Evolutionary conservation across 2,888 invertebrate species (phyloP).

Genomic region (Boloria selene): DNA sequence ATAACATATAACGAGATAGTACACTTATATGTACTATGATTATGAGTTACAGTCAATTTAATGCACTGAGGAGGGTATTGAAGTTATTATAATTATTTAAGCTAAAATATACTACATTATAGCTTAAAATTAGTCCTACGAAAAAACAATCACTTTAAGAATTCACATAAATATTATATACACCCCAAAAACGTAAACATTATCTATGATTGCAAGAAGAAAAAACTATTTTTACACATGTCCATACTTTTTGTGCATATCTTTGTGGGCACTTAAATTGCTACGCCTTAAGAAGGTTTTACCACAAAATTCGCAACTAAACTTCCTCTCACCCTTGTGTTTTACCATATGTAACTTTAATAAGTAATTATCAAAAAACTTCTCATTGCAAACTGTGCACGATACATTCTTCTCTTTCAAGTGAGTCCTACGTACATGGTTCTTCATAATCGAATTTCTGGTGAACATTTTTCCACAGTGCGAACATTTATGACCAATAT

Average conservation of each 20-base stretch:
- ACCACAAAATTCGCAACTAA: constrained; percentile 81
- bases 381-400: constrained; percentile 68
- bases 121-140: too few relatives aligned
- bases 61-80: too few relatives aligned
- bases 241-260: constrained; percentile 74
- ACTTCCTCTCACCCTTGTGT: constrained; percentile 79
- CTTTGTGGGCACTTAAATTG: constrained; percentile 82
- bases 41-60: too few relatives aligned
- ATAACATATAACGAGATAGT: not conserved
- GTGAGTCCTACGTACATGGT: constrained; percentile 71
- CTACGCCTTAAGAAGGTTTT: constrained; percentile 82
- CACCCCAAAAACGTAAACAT: too few relatives aligned
- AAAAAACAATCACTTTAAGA: constrained; percentile 4
- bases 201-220: not conserved
- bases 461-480: constrained; percentile 73
- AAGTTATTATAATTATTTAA: too few relatives aligned
- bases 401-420: constrained; percentile 72
- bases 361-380: constrained; percentile 70
- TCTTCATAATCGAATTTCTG: constrained; percentile 73
- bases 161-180: too few relatives aligned
- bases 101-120: too few relatives aligned
- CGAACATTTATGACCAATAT: constrained; percentile 68
- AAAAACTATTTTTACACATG: constrained; percentile 47
- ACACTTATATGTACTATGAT: too few relatives aligned
- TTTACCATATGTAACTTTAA: constrained; percentile 76